Evolutionary conservation across 2,888 invertebrate species (phyloP).

Genomic region (Rhaphigaster nebulosa): DNA sequence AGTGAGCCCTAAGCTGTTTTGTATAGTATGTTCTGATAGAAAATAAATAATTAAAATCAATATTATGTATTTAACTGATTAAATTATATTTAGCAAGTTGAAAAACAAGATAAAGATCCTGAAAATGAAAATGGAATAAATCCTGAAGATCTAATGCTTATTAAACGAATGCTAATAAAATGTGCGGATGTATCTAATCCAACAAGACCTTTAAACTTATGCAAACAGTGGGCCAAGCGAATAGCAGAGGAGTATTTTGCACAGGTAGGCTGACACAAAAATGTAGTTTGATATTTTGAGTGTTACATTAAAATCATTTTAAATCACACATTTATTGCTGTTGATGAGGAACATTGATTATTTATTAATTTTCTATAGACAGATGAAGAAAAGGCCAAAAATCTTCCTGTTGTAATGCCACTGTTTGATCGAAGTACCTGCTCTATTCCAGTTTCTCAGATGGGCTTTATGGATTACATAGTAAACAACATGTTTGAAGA

Average conservation of each 20-base stretch:
- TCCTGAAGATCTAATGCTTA: conserved; percentile 86
- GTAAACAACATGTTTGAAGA: conserved; percentile 98
- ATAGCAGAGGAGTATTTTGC: conserved; percentile 98
- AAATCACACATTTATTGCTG: no score
- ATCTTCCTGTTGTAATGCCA: conserved; percentile 97
- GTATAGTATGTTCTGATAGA: background rate
- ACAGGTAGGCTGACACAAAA: conserved; percentile 72
- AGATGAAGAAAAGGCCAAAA: conserved; percentile 91
- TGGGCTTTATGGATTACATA: conserved; percentile 97
- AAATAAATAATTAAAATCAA: background rate
- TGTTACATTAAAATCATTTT: no score
- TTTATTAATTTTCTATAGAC: conserved; percentile 74
- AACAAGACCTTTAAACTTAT: conserved; percentile 84
- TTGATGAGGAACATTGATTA: no score
- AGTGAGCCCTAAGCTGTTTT: no score
- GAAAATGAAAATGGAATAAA: conserved; percentile 64
- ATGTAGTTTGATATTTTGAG: background rate
- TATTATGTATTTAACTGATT: background rate
- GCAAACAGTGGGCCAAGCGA: conserved; percentile 93
- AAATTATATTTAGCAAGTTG: conserved; percentile 34
- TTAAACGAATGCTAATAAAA: conserved; percentile 97
- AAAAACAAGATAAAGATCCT: conserved; percentile 62
- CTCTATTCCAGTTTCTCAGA: conserved; percentile 97
- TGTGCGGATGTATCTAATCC: conserved; percentile 99
- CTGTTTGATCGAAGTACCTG: conserved; percentile 96